Evolutionary conservation across 1,140 invertebrate species (phyloP).

Genomic region (Leucophenga varia): DNA sequence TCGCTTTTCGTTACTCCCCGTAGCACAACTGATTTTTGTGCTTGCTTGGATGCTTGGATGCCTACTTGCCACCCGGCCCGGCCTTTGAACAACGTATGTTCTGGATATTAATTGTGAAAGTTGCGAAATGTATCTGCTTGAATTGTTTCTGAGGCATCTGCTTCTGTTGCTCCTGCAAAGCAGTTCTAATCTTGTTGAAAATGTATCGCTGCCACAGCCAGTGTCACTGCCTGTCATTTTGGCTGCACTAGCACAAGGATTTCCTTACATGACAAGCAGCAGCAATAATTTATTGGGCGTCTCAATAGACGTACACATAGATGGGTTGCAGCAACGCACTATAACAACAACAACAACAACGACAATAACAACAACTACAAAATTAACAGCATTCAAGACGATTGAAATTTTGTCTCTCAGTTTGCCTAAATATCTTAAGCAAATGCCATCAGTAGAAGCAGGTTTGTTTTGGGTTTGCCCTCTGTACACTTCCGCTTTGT

Average conservation of each 20-base stretch:
- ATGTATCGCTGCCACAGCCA: conserved; percentile 36
- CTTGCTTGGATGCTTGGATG: too few relatives aligned
- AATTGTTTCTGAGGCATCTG: conserved; percentile 52
- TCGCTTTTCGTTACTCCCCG: too few relatives aligned
- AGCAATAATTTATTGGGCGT: conserved; percentile 52
- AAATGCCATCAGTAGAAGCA: too few relatives aligned
- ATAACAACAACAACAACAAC: conserved; percentile 14
- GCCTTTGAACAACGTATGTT: conserved; percentile 30
- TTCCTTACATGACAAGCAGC: conserved; percentile 53
- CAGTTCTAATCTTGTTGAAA: conserved; percentile 51
- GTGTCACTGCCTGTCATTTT: conserved; percentile 21
- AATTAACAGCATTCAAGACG: too few relatives aligned
- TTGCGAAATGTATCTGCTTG: conserved; percentile 51
- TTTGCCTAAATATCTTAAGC: too few relatives aligned
- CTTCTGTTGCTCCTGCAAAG: conserved; percentile 32
- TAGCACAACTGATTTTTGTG: too few relatives aligned
- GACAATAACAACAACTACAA: too few relatives aligned
- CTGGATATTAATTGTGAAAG: conserved; percentile 54
- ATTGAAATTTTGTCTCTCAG: too few relatives aligned
- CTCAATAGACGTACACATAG: conserved; percentile 41
- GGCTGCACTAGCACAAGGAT: conserved; percentile 49
- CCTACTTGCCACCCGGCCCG: conserved; percentile 26
- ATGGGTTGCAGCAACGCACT: conserved; percentile 27
- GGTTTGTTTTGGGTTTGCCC: background rate
- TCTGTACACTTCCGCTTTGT: too few relatives aligned